Evolutionary conservation across 2,888 invertebrate genomes (phyloP).

Genomic region (Osmoderma eremita): DNA sequence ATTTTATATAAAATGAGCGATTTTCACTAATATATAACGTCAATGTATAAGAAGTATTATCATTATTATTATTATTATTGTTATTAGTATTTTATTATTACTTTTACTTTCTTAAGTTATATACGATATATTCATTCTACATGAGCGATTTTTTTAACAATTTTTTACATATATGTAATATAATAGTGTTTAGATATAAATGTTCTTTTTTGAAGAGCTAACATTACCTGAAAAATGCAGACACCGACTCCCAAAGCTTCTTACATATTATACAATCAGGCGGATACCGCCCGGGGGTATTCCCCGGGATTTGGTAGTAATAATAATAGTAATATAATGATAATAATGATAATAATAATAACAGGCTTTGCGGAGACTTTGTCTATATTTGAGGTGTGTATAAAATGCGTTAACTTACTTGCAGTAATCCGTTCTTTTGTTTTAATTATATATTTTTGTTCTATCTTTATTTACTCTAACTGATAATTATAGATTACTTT

Average conservation of each 20-base stretch:
- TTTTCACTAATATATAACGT: not conserved
- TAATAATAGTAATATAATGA: not conserved
- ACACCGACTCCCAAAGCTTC: constrained; percentile 42
- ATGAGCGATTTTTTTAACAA: constrained; percentile 22
- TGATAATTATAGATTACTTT: constrained; percentile 60
- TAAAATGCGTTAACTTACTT: constrained; percentile 58
- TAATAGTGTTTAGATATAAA: constrained; percentile 21
- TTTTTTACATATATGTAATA: constrained; percentile 21
- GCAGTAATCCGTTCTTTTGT: constrained; percentile 57
- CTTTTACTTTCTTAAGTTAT: not conserved
- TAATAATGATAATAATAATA: constrained; percentile 34
- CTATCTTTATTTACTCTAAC: constrained; percentile 61
- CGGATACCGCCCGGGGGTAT: not conserved
- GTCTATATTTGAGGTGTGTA: constrained; percentile 48
- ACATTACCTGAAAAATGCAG: constrained; percentile 55
- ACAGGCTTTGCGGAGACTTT: constrained; percentile 45
- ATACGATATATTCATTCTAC: constrained; percentile 17
- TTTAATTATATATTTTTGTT: constrained; percentile 55
- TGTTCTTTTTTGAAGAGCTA: constrained; percentile 51
- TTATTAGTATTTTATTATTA: too few species aligned
- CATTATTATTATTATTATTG: too few species aligned
- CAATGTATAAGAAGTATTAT: constrained; percentile 11
- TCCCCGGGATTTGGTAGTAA: constrained; percentile 9
- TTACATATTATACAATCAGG: constrained; percentile 29
- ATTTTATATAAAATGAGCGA: constrained; percentile 7